These are phyloP conservation scores for Rhizoglyphus robini DNA, from an alignment of 1,140 invertebrate genomes.

Conservation along the genomic window DNA sequence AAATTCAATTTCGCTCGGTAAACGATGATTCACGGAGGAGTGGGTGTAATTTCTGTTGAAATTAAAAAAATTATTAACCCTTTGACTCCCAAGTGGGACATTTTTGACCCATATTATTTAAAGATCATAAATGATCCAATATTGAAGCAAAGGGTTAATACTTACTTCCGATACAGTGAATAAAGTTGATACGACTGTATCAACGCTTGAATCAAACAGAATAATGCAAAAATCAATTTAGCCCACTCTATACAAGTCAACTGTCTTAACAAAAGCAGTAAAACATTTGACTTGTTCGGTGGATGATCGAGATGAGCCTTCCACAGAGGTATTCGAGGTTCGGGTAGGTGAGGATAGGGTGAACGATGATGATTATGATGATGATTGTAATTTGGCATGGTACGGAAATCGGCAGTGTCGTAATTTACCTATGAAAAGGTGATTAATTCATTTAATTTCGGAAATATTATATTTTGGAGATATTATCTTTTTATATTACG, in stretches of 20 bases:
- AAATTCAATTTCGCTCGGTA: slow-evolving; percentile 6
- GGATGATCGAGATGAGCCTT: not conserved
- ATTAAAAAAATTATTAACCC: not conserved
- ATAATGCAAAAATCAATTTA: slow-evolving; percentile 3
- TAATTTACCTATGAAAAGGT: not conserved
- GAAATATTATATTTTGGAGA: too few relatives aligned
- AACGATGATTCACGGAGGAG: not conserved
- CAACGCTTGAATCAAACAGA: not conserved
- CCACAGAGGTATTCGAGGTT: not conserved
- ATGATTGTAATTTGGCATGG: not conserved
- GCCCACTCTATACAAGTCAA: not conserved
- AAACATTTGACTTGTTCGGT: not conserved
- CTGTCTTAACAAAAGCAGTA: not conserved
- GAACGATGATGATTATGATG: not conserved
- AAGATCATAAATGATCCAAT: not conserved
- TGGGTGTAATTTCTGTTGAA: not conserved
- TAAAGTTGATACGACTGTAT: not conserved
- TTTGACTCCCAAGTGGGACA: too few relatives aligned
- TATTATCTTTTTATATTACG: too few relatives aligned
- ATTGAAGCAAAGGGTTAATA: too few relatives aligned
- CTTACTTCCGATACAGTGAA: not conserved
- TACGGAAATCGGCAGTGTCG: too few relatives aligned
- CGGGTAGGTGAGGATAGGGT: not conserved
- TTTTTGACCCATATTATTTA: not conserved
- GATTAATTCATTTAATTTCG: not conserved